Evolutionary conservation across 1,140 invertebrate species (phyloP).

Genomic region (Eciton burchellii): DNA sequence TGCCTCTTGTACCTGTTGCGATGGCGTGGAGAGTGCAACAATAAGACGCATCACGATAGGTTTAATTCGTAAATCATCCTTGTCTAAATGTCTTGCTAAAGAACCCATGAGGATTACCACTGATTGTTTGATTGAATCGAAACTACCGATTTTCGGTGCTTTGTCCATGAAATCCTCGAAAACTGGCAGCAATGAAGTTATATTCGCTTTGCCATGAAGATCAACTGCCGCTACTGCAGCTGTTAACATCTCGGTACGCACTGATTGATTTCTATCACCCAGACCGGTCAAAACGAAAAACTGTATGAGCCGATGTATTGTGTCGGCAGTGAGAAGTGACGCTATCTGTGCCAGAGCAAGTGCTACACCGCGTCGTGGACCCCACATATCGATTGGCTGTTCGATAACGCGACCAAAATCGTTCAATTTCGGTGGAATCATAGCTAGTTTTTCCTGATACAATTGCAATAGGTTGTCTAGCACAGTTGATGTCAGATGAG

Average conservation of each 20-base stretch:
- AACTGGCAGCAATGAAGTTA: slow-evolving; percentile 90
- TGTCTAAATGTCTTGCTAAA: slow-evolving; percentile 97
- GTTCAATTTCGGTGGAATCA: slow-evolving; percentile 95
- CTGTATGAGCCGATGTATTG: slow-evolving; percentile 90
- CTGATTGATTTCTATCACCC: slow-evolving; percentile 93
- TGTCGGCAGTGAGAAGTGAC: slow-evolving; percentile 88
- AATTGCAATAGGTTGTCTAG: slow-evolving; percentile 89
- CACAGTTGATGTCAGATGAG: slow-evolving; percentile 86
- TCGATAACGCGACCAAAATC: slow-evolving; percentile 95
- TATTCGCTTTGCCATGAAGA: slow-evolving; percentile 93
- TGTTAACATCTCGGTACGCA: slow-evolving; percentile 95
- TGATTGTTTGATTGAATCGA: slow-evolving; percentile 96
- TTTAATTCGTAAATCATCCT: slow-evolving; percentile 94
- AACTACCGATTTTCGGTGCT: slow-evolving; percentile 95
- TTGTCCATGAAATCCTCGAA: slow-evolving; percentile 96
- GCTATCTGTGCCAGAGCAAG: slow-evolving; percentile 92
- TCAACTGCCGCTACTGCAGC: slow-evolving; percentile 97
- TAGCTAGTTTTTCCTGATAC: slow-evolving; percentile 92
- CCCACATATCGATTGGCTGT: slow-evolving; percentile 95
- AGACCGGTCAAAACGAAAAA: slow-evolving; percentile 96
- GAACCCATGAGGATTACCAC: slow-evolving; percentile 99
- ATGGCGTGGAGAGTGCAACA: slow-evolving; percentile 97
- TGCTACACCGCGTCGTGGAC: slow-evolving; percentile 94
- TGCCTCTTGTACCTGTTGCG: slow-evolving; percentile 98
- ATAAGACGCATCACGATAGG: slow-evolving; percentile 97